Evolutionary conservation across 2,797 vertebrate species (phyloP), one percentile per base, ranked within the genome.

Genomic region (Thripadectes ignobilis): DNA sequence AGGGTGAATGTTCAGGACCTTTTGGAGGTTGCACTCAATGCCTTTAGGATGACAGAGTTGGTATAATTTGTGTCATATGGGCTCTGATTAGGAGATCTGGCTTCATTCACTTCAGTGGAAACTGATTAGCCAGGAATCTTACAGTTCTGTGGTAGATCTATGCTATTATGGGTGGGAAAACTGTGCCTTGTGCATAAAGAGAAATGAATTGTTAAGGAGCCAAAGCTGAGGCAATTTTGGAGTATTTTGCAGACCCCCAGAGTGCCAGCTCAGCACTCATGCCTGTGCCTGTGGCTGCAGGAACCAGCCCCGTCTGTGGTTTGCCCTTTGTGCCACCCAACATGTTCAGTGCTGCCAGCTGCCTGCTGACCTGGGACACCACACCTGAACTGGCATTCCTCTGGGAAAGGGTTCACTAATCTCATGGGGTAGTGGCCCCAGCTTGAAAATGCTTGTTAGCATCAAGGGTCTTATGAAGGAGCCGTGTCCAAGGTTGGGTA

Each of bases 251-350:
- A 41, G 67, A 5, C 41, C 51, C 51, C 0, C 41, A 72, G 34
- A 3, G 1, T 46, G 54, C 26, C 26, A 38, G 36, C 69, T 67
- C 43, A 67, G 81, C 51, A 36, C 26, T 34, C 12, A 4, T 1
- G 45, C 2, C 6, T 11, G 45, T 38, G 30, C 36, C 34, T 2
- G 2, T 0, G 9, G 46, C 74, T 61, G 45, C 22, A 29, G 54
- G 57, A 59, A 88, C 38, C 68, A 54, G 2, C 45, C 39, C 52
- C 29, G 41, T 6, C 61, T 86, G 61, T 2, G 0, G 5, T 39
- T 9, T 1, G 5, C 3, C 2, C 51, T 69, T n/a, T 6, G 36
- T n/a, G 2, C 34, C n/a, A 3, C 19, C 34, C 10, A 18, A 32
- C 14, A 29, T 5, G 18, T 6, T 9, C 16, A 7, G 2, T 10